phyloP scores from a whole-genome alignment of 2,797 vertebrate species.

The Anas flavirostris region DNA sequence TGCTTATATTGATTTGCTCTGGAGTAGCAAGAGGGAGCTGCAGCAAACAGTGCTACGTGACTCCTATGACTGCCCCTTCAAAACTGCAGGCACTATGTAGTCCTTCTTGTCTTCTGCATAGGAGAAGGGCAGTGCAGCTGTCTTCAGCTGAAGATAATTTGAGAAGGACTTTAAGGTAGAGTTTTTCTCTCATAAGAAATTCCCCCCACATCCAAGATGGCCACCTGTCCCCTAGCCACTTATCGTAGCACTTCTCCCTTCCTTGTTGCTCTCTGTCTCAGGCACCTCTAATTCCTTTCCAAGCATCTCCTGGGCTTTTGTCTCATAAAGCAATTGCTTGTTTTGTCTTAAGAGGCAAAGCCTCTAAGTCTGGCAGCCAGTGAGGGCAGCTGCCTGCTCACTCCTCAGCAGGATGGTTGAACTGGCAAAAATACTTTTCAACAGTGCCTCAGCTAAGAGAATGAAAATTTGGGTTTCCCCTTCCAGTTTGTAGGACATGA shows the following conservation, averaged over 20 bases:
- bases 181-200: not conserved
- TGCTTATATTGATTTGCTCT: not conserved
- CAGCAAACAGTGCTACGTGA: not conserved
- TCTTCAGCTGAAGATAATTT: not conserved
- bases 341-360: no score
- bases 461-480: no score
- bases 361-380: no score
- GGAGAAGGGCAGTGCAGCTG: no score
- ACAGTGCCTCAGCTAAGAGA: no score
- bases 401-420: no score
- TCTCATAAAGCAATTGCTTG: no score
- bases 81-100: not conserved
- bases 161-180: not conserved
- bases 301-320: not conserved
- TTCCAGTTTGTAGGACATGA: not conserved
- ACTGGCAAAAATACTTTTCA: no score
- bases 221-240: no score
- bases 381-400: no score
- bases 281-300: not conserved
- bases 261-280: not conserved
- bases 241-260: accelerated
- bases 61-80: not conserved
- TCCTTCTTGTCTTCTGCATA: not conserved
- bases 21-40: not conserved
- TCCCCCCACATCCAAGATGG: not conserved